Evolutionary conservation across 1,140 invertebrate species (phyloP).

Genomic region (Lordiphosa clarofinis): DNA sequence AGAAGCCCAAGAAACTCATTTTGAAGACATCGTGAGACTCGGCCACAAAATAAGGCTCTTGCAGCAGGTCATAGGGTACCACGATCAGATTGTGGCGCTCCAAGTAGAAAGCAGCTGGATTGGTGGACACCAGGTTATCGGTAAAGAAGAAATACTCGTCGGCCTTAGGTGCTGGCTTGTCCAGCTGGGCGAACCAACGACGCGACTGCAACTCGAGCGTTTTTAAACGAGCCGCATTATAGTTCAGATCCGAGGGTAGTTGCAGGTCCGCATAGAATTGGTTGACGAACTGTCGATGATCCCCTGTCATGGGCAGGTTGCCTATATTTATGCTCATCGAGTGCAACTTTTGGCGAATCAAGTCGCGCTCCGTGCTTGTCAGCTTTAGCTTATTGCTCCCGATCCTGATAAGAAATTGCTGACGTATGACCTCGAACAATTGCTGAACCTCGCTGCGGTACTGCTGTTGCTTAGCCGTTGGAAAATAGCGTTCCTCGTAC

Average conservation of each 20-base stretch:
- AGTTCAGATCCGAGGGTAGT: background rate
- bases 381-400: conserved; percentile 2
- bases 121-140: too few species aligned
- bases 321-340: conserved; percentile 1
- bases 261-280: conserved; percentile 1
- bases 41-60: background rate
- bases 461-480: background rate
- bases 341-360: background rate
- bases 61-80: background rate
- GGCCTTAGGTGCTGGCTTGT: background rate
- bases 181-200: background rate
- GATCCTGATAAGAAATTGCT: background rate
- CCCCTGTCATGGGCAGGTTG: background rate
- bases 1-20: conserved; percentile 1
- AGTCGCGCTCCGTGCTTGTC: background rate
- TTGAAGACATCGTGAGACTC: conserved; percentile 9
- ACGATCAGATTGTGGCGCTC: background rate
- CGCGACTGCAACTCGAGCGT: background rate
- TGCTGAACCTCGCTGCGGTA: background rate
- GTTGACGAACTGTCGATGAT: conserved; percentile 3
- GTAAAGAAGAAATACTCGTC: too few species aligned
- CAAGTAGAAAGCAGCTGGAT: too few species aligned
- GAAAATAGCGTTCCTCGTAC: conserved; percentile 4
- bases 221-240: background rate
- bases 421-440: background rate